Base-by-base conservation (phyloP, 2,888 invertebrate genomes). In the Ceramica pisi region DNA sequence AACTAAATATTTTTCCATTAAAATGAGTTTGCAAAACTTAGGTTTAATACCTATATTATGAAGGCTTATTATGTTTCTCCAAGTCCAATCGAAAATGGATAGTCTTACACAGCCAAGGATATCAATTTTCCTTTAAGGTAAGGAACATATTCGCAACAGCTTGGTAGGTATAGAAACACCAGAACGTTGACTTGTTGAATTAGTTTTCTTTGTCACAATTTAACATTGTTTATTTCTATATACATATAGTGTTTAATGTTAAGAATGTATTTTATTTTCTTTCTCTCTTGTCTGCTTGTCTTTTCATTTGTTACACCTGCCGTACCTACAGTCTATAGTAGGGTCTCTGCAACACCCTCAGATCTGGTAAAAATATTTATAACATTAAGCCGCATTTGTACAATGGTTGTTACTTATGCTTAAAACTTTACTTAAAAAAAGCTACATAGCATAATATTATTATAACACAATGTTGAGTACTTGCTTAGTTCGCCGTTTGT, bases 391-490 rank as follows among this genome's bases (percentile, higher is more conserved):
- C 12, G 44, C 44, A 1, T 44, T 44, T 14, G 14, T 44, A 41
- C 3, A 14, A 10, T 44, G 12, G 9, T 44, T 44, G 1, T 44
- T 44, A 44, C 38, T 8, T 9, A 3, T 44, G 16, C 14, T 2
- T 44, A 44, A 8, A 38, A 10, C 10, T 35, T 38, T 38, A 50
- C 50, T 23, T 35, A 50, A 57, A 44, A 50, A 38, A 46, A 26
- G 21, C 26, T 5, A 38, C 21, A 44, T 19, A 8, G 4, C 38
- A 31, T n/a, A 68, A 16, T 14, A 64, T 12, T 55, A 50, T 59
- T 75, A 21, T 63, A 44, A 79, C 38, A 75, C 55, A 53, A 26
- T 59, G 53, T 66, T 60, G 16, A 55, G 68, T 51, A 50, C 41
- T 51, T 23, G 23, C 61, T 59, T 46, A 55, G 61, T 70, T 77